Percentiles rank a stretch among this genome's conserved stretches.
Conservation (phyloP, 2,113 vertebrate genomes). For the Tricholaema leucomelas region DNA sequence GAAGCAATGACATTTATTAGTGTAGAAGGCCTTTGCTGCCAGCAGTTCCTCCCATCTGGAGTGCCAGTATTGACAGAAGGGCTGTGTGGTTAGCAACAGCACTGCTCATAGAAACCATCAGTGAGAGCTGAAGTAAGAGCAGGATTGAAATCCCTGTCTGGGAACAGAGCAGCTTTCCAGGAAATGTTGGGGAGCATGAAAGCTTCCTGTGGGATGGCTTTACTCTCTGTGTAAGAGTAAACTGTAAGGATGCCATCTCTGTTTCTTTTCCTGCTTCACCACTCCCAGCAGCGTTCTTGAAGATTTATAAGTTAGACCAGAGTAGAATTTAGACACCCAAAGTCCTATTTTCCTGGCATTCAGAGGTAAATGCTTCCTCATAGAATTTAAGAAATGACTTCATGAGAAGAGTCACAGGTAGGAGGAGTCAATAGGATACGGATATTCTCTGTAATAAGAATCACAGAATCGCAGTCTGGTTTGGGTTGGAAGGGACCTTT, state of each 20-base stretch:
- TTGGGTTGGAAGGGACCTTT: no score
- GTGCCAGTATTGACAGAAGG: neutral
- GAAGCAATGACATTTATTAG: neutral
- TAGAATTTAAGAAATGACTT: neutral
- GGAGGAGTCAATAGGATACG: neutral
- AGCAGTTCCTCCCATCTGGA: neutral
- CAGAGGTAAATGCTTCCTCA: neutral
- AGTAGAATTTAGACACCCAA: neutral
- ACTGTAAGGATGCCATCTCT: neutral
- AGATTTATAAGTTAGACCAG: neutral
- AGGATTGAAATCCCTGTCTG: neutral
- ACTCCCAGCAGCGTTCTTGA: neutral
- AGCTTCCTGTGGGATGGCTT: neutral
- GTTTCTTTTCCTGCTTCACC: neutral
- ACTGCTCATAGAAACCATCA: neutral
- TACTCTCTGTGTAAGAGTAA: neutral
- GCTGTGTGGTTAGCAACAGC: neutral
- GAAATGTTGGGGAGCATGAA: neutral
- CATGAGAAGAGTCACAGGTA: neutral
- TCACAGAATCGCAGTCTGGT: no score
- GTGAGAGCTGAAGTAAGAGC: neutral
- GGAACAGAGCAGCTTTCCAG: neutral
- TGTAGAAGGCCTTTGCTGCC: neutral
- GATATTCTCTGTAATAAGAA: neutral
- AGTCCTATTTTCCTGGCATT: neutral